Percentiles rank a stretch among this genome's conserved stretches.
phyloP scores from a whole-genome alignment of 2,888 invertebrate species.

The Siphlonurus alternatus region DNA sequence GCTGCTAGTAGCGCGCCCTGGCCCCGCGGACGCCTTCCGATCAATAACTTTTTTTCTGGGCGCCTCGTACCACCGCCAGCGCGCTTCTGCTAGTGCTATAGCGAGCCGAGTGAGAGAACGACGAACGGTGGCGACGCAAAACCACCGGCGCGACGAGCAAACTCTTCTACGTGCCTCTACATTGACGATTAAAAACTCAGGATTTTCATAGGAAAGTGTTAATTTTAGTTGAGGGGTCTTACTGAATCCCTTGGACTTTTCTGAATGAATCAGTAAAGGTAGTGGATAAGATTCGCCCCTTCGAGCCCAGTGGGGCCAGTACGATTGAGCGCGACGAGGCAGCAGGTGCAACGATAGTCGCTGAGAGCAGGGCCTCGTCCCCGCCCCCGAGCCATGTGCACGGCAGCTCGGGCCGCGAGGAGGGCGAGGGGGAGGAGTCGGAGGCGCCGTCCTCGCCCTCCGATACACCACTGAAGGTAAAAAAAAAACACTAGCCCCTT shows the following conservation, averaged over 20 bases:
- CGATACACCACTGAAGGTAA: neutral
- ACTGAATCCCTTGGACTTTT: too few species aligned
- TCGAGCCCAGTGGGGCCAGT: neutral
- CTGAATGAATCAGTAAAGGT: too few species aligned
- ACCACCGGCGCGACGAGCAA: too few species aligned
- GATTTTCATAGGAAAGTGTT: too few species aligned
- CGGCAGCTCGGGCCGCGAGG: neutral
- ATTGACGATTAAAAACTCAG: too few species aligned
- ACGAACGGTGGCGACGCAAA: neutral
- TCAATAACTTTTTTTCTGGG: slow-evolving; percentile 4
- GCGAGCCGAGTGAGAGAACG: neutral
- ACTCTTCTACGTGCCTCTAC: too few species aligned
- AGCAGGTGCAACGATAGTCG: neutral
- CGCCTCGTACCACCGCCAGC: slow-evolving; percentile 2
- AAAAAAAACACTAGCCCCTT: neutral
- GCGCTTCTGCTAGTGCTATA: neutral
- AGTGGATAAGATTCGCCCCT: neutral
- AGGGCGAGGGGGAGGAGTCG: neutral
- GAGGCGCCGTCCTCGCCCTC: neutral
- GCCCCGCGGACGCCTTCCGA: neutral
- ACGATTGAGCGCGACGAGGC: neutral
- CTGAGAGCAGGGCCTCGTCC: neutral
- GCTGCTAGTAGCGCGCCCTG: neutral
- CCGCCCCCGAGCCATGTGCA: neutral
- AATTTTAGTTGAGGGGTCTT: too few species aligned